Conservation (phyloP, 1,140 invertebrate genomes). For the Hydropsyche tenuis region DNA sequence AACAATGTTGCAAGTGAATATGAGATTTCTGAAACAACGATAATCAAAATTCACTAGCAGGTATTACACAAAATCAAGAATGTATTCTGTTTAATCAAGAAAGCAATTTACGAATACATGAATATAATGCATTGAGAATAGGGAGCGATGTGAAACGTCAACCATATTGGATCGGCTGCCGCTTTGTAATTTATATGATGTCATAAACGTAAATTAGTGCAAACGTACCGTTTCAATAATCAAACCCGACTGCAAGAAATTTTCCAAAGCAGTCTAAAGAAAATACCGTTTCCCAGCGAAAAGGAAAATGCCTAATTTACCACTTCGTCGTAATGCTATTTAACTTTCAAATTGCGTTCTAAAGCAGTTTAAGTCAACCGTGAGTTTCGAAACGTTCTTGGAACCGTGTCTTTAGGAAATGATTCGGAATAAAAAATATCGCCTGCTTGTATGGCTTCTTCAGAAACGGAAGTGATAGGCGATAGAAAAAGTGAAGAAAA, state of each 20-base stretch:
- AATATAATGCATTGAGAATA: too few relatives aligned
- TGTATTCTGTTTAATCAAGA: too few relatives aligned
- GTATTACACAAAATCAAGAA: too few relatives aligned
- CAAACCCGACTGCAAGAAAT: neutral
- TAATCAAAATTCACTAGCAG: too few relatives aligned
- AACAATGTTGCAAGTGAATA: too few relatives aligned
- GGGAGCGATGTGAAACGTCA: too few relatives aligned
- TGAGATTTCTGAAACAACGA: too few relatives aligned
- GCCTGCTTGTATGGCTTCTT: neutral
- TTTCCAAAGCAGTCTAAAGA: too few relatives aligned
- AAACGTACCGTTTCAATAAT: neutral
- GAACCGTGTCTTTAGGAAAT: neutral
- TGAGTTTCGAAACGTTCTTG: neutral
- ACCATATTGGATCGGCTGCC: neutral
- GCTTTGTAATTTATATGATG: neutral
- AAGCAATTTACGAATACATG: too few relatives aligned
- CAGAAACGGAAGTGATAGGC: neutral
- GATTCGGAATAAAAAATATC: neutral
- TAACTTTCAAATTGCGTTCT: neutral
- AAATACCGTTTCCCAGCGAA: neutral
- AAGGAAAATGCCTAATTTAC: conserved; percentile 3
- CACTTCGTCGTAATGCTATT: neutral
- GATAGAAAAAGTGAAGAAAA: neutral
- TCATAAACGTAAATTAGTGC: neutral
- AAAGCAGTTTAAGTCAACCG: neutral